A percentile compares a stretch with the other conserved stretches of the same genome.
phyloP scores from a whole-genome alignment of 2,888 invertebrate species.

The Anthrax anthrax region DNA sequence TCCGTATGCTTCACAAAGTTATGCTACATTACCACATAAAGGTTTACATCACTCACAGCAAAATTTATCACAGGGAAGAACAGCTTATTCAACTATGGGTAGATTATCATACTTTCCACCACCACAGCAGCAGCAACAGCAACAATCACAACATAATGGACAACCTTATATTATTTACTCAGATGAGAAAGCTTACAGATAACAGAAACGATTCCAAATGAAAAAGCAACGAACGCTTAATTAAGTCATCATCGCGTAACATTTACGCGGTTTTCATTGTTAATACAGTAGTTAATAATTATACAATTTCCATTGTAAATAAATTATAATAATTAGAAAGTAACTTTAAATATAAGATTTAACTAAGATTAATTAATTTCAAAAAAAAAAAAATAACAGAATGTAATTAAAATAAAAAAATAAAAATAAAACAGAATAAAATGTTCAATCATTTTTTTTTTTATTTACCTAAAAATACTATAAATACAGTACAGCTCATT shows the following conservation, averaged over 20 bases:
- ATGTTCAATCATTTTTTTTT: too few relatives aligned
- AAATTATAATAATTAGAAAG: too few relatives aligned
- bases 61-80: constrained; percentile 32
- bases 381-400: neutral
- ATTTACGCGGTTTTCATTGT: constrained; percentile 21
- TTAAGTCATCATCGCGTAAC: constrained; percentile 19
- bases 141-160: constrained; percentile 23
- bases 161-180: constrained; percentile 35
- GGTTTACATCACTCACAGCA: constrained; percentile 33
- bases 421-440: too few relatives aligned
- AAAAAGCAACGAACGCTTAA: constrained; percentile 2
- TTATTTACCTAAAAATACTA: too few relatives aligned
- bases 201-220: constrained; percentile 12
- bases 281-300: neutral
- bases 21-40: constrained; percentile 56
- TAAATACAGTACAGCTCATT: too few relatives aligned
- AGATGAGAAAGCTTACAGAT: constrained; percentile 35
- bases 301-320: too few relatives aligned
- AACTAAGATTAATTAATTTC: neutral
- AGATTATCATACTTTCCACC: constrained; percentile 41
- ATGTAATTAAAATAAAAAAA: too few relatives aligned
- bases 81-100: constrained; percentile 48
- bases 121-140: constrained; percentile 28
- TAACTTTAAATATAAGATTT: neutral
- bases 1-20: constrained; percentile 41